A percentile compares a stretch with the other conserved stretches of the same genome.
Evolutionary conservation across 2,797 vertebrate genomes (phyloP).

Genomic region (Luscinia luscinia): DNA sequence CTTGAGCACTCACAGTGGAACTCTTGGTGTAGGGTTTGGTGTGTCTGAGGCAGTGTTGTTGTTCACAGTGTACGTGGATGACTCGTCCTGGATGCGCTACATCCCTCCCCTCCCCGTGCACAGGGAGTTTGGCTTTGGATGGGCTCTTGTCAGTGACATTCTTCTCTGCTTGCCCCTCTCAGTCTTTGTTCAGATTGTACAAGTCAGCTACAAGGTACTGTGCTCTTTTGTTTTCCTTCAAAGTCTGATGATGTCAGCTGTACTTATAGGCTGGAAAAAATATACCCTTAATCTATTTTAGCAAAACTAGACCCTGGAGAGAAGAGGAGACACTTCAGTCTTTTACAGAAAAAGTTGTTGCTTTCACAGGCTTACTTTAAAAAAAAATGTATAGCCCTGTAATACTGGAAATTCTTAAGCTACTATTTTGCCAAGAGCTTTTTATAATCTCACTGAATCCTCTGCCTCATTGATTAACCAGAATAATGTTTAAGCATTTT

Average conservation of each 20-base stretch:
- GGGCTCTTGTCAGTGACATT: slow-evolving; percentile 90
- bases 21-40: neutral
- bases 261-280: neutral
- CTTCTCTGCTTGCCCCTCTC: slow-evolving; percentile 93
- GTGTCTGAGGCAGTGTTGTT: neutral
- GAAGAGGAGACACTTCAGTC: neutral
- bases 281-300: neutral
- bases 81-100: slow-evolving; percentile 86
- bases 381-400: neutral
- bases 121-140: slow-evolving; percentile 85
- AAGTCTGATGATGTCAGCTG: neutral
- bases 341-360: neutral
- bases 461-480: neutral
- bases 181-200: slow-evolving; percentile 89
- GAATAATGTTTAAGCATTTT: neutral
- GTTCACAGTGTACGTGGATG: slow-evolving; percentile 85
- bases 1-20: neutral
- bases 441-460: neutral
- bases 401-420: neutral
- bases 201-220: slow-evolving; percentile 92
- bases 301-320: neutral
- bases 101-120: slow-evolving; percentile 86
- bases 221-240: neutral
- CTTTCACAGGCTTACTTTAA: neutral
- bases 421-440: neutral